Evolutionary conservation across 2,888 invertebrate species (phyloP), one percentile per base, ranked within the genome.

Genomic region (Tachina grossa): DNA sequence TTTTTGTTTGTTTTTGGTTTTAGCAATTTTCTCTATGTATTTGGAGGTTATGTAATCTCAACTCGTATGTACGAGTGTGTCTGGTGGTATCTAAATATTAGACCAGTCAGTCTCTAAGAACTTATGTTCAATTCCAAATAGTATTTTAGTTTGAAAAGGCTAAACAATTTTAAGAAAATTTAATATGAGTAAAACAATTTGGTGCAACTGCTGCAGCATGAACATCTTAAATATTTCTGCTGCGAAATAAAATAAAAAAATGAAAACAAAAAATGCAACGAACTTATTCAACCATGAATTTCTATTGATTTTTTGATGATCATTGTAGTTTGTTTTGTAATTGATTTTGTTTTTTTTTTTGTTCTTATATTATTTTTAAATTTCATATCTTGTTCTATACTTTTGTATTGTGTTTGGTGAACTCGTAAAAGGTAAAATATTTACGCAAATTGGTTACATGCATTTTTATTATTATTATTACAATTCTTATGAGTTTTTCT

Each of bases 371-470:
- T 47, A 63, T 63, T 65, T 66, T 65, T 41, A 39, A 16, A 43
- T 63, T 63, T 75, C n/a, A 63, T 51, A 63, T 66, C 66, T 11
- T 14, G 9, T 31, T 55, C 57, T n/a, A 71, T 43, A 41, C 41
- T 41, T 57, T 80, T 49, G 71, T 39, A 51, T 55, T 47, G n/a
- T 45, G 14, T 16, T 41, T 55, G 45, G 57, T 66, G 69, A 79
- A 76, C 85, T 83, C 72, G 66, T 74, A 80, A 83, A 83, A 83
- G 75, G 79, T 76, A 85, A 83, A 85, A 83, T 76, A 83, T 85
- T 83, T 85, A 85, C 85, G 85, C 85, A 85, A 85, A 85, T 85
- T 85, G 83, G 79, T 71, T 79, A 79, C 85, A 85, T 80, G 72
- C 41, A 83, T 72, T 83, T 82, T 80, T 84, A 57, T 79, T 77